Evolutionary conservation across 2,113 vertebrate genomes (phyloP).

Genomic region (Campylorhamphus procurvoides): DNA sequence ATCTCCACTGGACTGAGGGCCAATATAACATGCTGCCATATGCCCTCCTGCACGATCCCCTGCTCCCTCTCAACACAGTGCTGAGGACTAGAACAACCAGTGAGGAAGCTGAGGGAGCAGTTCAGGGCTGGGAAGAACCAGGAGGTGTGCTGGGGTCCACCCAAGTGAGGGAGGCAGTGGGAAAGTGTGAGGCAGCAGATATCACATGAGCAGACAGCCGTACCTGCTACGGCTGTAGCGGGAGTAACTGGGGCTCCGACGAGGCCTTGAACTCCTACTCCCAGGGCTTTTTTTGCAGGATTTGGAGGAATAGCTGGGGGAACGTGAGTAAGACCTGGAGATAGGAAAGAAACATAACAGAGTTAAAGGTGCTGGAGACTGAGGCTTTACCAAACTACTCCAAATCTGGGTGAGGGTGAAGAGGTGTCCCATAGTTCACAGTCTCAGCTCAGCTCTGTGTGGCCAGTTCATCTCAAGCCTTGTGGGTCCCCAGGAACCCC

Average conservation of each 20-base stretch:
- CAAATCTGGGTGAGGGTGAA: not conserved
- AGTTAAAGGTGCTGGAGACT: not conserved
- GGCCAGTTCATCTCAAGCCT: not conserved
- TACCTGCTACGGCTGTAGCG: conserved; percentile 88
- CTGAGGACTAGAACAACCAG: not conserved
- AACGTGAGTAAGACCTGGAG: conserved; percentile 87
- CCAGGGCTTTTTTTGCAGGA: conserved; percentile 81
- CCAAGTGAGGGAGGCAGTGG: not conserved
- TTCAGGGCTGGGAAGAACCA: not conserved
- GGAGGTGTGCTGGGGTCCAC: not conserved
- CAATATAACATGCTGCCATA: not conserved
- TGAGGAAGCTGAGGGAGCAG: not conserved
- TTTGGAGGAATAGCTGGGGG: conserved; percentile 83
- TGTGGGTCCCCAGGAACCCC: not conserved
- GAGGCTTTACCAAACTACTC: not conserved
- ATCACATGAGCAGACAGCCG: accelerated
- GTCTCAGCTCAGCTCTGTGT: not conserved
- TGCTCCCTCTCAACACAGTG: not conserved
- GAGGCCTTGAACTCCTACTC: conserved; percentile 77
- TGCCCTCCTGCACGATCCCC: not conserved
- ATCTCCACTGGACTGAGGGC: not conserved
- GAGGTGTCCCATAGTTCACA: not conserved
- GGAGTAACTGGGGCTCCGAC: conserved; percentile 86
- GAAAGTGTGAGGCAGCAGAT: not conserved
- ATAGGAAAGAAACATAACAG: not conserved